Evolutionary conservation across 2,113 vertebrate species (phyloP).

Genomic region (Rousettus leschenaultii): DNA sequence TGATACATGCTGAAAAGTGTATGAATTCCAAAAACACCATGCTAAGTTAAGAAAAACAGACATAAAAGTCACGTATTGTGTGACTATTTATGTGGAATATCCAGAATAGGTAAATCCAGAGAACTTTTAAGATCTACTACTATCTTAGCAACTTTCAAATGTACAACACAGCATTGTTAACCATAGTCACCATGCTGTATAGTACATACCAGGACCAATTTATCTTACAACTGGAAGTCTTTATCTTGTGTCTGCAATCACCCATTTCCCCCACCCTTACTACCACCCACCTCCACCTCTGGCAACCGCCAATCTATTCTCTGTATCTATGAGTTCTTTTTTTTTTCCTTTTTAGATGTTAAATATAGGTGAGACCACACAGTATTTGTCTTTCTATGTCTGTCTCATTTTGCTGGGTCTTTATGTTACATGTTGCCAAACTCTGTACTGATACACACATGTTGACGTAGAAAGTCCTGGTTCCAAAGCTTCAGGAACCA

Average conservation of each 20-base stretch:
- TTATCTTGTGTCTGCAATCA: neutral
- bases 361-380: neutral
- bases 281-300: neutral
- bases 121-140: neutral
- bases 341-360: neutral
- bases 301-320: neutral
- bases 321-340: neutral
- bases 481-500: neutral
- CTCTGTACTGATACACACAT: neutral
- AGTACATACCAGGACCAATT: neutral
- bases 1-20: neutral
- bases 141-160: neutral
- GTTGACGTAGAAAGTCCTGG: neutral
- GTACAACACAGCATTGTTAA: neutral
- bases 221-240: neutral
- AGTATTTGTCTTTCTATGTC: neutral
- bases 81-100: neutral
- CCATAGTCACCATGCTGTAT: neutral
- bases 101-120: neutral
- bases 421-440: neutral
- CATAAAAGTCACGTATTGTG: neutral
- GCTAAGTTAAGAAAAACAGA: neutral
- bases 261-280: too few relatives aligned
- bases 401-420: neutral
- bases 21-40: neutral